Conservation (phyloP, 2,797 vertebrate species). For the Lacerta viridis region DNA sequence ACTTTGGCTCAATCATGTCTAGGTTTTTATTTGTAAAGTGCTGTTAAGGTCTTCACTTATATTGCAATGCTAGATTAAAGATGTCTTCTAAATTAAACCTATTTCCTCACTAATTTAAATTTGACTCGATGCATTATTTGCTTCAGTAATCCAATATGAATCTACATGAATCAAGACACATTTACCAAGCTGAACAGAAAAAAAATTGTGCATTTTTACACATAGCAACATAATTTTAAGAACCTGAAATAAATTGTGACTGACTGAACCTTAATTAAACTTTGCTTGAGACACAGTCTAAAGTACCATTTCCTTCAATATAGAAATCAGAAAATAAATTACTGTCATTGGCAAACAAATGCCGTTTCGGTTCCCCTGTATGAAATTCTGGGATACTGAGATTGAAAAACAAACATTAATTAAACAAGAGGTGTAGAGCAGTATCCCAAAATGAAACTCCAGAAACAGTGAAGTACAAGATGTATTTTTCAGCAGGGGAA, state of each 20-base stretch:
- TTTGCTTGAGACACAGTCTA: constrained; percentile 26
- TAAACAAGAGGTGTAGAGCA: neutral
- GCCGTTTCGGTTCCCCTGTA: neutral
- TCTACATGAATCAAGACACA: neutral
- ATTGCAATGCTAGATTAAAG: neutral
- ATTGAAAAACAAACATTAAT: constrained; percentile 37
- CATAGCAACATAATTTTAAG: constrained; percentile 24
- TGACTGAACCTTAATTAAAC: constrained; percentile 29
- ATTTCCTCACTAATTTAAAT: neutral
- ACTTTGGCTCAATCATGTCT: neutral
- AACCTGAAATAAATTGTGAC: neutral
- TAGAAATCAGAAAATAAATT: constrained; percentile 35
- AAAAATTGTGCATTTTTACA: constrained; percentile 33
- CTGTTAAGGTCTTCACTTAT: neutral
- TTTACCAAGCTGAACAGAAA: neutral
- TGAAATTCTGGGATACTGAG: neutral
- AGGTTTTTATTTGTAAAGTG: neutral
- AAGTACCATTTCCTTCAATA: neutral
- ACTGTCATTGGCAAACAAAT: constrained; percentile 16
- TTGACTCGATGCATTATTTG: neutral
- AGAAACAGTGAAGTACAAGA: constrained; percentile 18
- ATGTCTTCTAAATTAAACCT: neutral
- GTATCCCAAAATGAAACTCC: neutral
- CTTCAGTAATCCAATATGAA: neutral
- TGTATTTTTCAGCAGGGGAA: constrained; percentile 8